These are phyloP conservation scores for Luperina testacea DNA, from an alignment of 2,888 invertebrate species.

Conservation along the genomic window DNA sequence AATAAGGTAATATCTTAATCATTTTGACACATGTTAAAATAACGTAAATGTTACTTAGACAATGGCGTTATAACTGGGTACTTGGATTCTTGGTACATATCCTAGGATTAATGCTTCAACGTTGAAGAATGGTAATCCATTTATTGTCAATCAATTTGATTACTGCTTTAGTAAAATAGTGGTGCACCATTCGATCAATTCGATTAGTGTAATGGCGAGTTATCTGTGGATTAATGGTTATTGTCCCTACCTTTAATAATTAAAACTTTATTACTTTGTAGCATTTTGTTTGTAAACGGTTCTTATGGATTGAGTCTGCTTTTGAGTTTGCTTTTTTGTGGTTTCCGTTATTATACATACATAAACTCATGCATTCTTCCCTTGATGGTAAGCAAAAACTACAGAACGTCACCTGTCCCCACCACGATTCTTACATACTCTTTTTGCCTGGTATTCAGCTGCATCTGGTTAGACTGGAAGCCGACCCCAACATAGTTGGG, in stretches of 20 bases:
- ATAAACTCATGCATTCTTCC: not conserved
- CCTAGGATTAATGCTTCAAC: constrained; percentile 40
- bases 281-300: not conserved
- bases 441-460: not conserved
- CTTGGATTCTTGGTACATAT: constrained; percentile 12
- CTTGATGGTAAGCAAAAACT: too few species aligned
- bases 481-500: too few species aligned
- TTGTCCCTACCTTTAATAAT: constrained; percentile 36
- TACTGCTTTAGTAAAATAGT: constrained; percentile 62
- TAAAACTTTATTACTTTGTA: constrained; percentile 41
- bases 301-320: not conserved
- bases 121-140: constrained; percentile 65
- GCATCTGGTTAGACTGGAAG: too few species aligned
- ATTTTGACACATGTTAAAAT: not conserved
- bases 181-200: constrained; percentile 49
- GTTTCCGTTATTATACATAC: not conserved
- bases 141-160: constrained; percentile 70
- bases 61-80: not conserved
- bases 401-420: not conserved
- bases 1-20: too few species aligned
- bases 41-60: not conserved
- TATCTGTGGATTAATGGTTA: constrained; percentile 58
- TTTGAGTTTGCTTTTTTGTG: not conserved
- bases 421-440: not conserved
- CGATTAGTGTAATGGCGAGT: constrained; percentile 66